A percentile compares a stretch with the other conserved stretches of the same genome.
These are phyloP conservation scores for Epinephelus malabaricus DNA, from an alignment of 2,797 vertebrate species.

Conservation along the genomic window DNA sequence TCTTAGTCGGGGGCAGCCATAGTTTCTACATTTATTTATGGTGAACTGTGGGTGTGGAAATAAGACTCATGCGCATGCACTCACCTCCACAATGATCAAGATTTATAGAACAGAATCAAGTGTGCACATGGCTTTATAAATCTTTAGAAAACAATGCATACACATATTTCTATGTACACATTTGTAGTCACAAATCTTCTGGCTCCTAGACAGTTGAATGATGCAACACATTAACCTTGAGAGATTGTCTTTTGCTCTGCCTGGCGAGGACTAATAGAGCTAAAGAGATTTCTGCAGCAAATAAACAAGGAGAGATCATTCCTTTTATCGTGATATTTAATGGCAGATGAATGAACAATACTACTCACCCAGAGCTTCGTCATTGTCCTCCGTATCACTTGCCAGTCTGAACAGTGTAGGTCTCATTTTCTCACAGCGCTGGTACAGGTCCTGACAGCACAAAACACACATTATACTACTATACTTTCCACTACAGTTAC, in stretches of 20 bases:
- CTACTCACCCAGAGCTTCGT: conserved; percentile 94
- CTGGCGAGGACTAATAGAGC: not conserved
- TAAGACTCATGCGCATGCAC: too few relatives aligned
- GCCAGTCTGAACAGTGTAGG: conserved; percentile 96
- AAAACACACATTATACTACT: not conserved
- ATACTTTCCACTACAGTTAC: not conserved
- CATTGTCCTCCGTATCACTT: conserved; percentile 98
- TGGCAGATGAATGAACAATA: not conserved
- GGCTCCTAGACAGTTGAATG: not conserved
- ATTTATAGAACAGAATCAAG: too few relatives aligned
- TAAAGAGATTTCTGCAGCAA: not conserved
- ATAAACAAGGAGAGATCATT: not conserved
- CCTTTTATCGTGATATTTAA: not conserved
- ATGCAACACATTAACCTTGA: not conserved
- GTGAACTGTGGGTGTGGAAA: too few relatives aligned
- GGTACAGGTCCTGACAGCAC: conserved; percentile 78
- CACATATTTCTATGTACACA: too few relatives aligned
- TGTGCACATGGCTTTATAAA: too few relatives aligned
- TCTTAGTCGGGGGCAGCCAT: too few relatives aligned
- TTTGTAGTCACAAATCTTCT: too few relatives aligned
- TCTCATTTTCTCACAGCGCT: conserved; percentile 90
- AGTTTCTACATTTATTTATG: too few relatives aligned
- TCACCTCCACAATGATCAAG: too few relatives aligned
- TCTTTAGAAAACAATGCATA: too few relatives aligned
- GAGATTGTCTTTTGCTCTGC: not conserved